Percentiles rank a stretch among this genome's conserved stretches.
Conservation (phyloP, 2,888 invertebrate genomes). For the Alitta virens region DNA sequence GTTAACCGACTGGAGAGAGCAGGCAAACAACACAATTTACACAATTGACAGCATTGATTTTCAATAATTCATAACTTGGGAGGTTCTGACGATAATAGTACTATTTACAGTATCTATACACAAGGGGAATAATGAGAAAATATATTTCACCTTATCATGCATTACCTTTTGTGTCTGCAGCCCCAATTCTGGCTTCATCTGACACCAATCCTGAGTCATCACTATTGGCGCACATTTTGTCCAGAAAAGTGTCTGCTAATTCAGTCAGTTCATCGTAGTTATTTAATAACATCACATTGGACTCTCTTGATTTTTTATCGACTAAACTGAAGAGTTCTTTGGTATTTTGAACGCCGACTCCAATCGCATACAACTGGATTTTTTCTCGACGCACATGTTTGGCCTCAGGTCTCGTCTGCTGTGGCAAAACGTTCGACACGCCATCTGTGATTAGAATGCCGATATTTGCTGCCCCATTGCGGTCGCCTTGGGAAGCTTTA, state of each 20-base stretch:
- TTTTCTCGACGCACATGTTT: neutral
- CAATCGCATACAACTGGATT: slow-evolving; percentile 8
- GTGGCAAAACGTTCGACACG: slow-evolving; percentile 37
- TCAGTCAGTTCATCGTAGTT: slow-evolving; percentile 1
- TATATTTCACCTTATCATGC: too few species aligned
- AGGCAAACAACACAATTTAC: too few species aligned
- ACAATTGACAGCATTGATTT: too few species aligned
- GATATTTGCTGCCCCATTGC: slow-evolving; percentile 35
- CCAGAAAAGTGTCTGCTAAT: slow-evolving; percentile 1
- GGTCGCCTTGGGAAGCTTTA: slow-evolving; percentile 37
- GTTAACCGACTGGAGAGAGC: too few species aligned
- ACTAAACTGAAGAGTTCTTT: slow-evolving; percentile 6
- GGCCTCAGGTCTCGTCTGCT: slow-evolving; percentile 12
- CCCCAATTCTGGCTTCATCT: neutral
- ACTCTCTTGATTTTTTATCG: slow-evolving; percentile 6
- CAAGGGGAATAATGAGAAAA: too few species aligned
- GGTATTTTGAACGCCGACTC: slow-evolving; percentile 3
- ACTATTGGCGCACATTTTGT: neutral
- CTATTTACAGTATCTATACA: too few species aligned
- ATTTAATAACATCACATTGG: neutral
- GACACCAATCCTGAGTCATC: neutral
- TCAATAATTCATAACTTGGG: too few species aligned
- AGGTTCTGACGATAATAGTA: too few species aligned
- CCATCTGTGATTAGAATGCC: slow-evolving; percentile 44
- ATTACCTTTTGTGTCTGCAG: too few species aligned